Base-by-base conservation (phyloP, 2,113 vertebrate genomes). In the Micronycteris hirsuta region DNA sequence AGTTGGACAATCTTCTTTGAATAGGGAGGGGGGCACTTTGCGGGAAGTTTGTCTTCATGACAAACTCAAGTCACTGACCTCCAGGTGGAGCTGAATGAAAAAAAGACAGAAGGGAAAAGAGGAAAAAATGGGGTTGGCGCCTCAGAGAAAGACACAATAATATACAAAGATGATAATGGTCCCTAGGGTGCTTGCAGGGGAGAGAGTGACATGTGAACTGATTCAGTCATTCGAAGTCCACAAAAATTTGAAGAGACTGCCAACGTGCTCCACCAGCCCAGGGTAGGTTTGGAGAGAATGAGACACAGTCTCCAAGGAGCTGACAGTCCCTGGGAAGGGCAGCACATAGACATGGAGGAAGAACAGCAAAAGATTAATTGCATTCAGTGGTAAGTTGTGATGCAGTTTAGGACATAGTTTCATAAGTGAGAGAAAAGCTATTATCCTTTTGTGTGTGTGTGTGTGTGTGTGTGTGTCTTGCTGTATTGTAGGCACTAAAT, bases 1-100 rank as follows among this genome's bases (percentile, higher is more conserved):
- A 47, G 31, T 20, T 12, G 28, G 95, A 85, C 3, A 56, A 28
- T 13, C 26, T 13, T 84, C 28, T 20, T 61, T 6, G 56, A 78
- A 13, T 26, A 54, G 26, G 43, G 71, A 36, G 0, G 31, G 43
- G 67, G 58, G 0, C 8, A 24, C 11, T 89, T 88, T 73, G 20
- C 38, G 24, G 90, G 94, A 28, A 67, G 87, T 93, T 78, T 76
- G 49, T 86, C 77, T 78, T 85, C 14, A 38, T 49, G 87, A 89
- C 20, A 81, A 80, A 38, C 93, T 86, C 43, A 96, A 90, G 86
- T 31, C 31, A 76, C 78, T 97, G 90, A 78, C 96, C 95, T 98
- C 93, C 92, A 97, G 96, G 93, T 97, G 95, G 96, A 97, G 93
- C 97, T 96, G 52, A 61, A 12, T 58, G 93, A 96, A 93, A 96